Conservation (phyloP, 2,888 invertebrate species). For the Lasioglossum zephyrum region DNA sequence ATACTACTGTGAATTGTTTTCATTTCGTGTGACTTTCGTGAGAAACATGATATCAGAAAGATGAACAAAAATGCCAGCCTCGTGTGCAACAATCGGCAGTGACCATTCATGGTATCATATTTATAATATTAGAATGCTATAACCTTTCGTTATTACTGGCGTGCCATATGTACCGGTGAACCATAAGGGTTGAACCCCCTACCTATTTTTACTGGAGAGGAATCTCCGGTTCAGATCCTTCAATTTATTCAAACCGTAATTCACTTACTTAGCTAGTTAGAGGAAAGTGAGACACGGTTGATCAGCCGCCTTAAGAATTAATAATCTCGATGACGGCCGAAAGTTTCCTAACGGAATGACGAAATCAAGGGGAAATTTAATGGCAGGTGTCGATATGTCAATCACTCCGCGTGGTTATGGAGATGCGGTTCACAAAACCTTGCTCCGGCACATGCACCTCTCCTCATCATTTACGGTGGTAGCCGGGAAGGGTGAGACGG, state of each 20-base stretch:
- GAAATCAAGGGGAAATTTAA: constrained; percentile 63
- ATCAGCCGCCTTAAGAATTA: constrained; percentile 30
- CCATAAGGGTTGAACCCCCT: not conserved
- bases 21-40: not conserved
- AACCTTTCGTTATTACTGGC: not conserved
- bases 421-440: constrained; percentile 51
- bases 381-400: constrained; percentile 79
- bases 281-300: constrained; percentile 1
- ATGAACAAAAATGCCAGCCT: not conserved
- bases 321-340: constrained; percentile 20
- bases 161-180: not conserved
- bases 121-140: not conserved
- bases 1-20: not conserved
- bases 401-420: constrained; percentile 71
- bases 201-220: not conserved
- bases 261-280: not conserved
- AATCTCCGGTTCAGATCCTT: not conserved
- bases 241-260: not conserved
- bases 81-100: not conserved
- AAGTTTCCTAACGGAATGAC: constrained; percentile 55
- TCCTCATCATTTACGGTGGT: constrained; percentile 23
- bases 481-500: constrained; percentile 43
- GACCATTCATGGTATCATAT: not conserved
- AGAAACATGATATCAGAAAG: not conserved
- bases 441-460: constrained; percentile 26